Percentiles rank a stretch among this genome's conserved stretches.
phyloP scores from a whole-genome alignment of 2,888 invertebrate genomes.

The Patella caerulea region DNA sequence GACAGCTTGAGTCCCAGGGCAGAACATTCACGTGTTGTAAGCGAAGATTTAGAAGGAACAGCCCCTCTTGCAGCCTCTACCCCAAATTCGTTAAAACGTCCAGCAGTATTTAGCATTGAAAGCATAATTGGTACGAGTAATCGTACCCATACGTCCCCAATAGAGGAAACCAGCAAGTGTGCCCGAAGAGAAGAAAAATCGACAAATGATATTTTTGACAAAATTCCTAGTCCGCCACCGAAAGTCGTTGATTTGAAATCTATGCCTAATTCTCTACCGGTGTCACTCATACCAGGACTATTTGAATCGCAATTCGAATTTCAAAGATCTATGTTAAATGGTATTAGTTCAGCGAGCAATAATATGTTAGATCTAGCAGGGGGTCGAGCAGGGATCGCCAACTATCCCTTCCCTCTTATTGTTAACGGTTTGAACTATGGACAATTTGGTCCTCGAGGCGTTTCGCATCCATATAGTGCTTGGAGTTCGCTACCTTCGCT shows the following conservation, averaged over 20 bases:
- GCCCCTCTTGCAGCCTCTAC: conserved; percentile 20
- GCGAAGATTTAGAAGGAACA: background rate
- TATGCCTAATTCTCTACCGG: conserved; percentile 48
- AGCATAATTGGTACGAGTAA: conserved; percentile 58
- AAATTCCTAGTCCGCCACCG: conserved; percentile 67
- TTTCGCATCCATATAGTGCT: conserved; percentile 5
- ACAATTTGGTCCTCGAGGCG: background rate
- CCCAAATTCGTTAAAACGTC: conserved; percentile 7
- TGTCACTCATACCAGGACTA: conserved; percentile 48
- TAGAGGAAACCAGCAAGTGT: background rate
- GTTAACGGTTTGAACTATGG: conserved; percentile 11
- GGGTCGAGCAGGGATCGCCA: background rate
- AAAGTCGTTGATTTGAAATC: conserved; percentile 63
- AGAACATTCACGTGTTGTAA: background rate
- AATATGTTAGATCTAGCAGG: conserved; percentile 1
- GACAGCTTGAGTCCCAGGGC: background rate
- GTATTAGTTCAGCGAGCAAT: background rate
- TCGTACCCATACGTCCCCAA: background rate
- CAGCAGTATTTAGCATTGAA: conserved; percentile 59
- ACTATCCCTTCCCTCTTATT: conserved; percentile 17
- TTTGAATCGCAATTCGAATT: conserved; percentile 38
- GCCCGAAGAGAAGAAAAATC: conserved; percentile 27
- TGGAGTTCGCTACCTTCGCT: background rate
- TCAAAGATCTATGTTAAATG: conserved; percentile 20
- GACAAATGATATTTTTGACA: conserved; percentile 63